A percentile compares a stretch with the other conserved stretches of the same genome.
These are phyloP conservation scores for Redunca redunca DNA, from an alignment of 2,113 vertebrate genomes.

Conservation along the genomic window DNA sequence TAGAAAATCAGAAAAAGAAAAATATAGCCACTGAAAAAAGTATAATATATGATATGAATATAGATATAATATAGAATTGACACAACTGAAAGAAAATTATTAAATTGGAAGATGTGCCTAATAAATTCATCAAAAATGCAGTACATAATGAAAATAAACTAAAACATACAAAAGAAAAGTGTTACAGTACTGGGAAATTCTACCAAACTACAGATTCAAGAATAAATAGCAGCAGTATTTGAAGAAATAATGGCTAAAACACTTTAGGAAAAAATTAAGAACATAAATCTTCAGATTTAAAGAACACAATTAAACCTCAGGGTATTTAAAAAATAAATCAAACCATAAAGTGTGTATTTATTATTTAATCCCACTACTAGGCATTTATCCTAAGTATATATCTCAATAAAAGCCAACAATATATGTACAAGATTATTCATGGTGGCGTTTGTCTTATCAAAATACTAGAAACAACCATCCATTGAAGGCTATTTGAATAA, in stretches of 20 bases:
- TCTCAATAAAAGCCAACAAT: neutral
- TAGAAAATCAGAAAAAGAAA: conserved; percentile 1
- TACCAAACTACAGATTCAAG: neutral
- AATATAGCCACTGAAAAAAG: neutral
- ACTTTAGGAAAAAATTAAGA: neutral
- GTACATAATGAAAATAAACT: neutral
- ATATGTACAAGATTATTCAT: neutral
- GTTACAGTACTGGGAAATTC: neutral
- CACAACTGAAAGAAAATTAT: neutral
- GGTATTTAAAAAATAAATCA: neutral
- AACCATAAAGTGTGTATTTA: neutral
- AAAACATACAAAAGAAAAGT: neutral
- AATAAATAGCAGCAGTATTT: neutral
- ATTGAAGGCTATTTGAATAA: neutral
- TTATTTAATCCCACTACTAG: neutral
- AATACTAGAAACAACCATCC: neutral
- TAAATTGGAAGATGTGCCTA: neutral
- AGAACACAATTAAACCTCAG: neutral
- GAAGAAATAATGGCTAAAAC: neutral
- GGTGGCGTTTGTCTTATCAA: neutral
- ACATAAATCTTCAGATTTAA: neutral
- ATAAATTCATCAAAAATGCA: neutral
- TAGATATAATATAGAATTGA: neutral
- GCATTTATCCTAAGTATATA: neutral
- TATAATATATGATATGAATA: neutral